These are phyloP conservation scores for Taxidea taxus DNA, from an alignment of 2,113 vertebrate species.

Conservation along the genomic window DNA sequence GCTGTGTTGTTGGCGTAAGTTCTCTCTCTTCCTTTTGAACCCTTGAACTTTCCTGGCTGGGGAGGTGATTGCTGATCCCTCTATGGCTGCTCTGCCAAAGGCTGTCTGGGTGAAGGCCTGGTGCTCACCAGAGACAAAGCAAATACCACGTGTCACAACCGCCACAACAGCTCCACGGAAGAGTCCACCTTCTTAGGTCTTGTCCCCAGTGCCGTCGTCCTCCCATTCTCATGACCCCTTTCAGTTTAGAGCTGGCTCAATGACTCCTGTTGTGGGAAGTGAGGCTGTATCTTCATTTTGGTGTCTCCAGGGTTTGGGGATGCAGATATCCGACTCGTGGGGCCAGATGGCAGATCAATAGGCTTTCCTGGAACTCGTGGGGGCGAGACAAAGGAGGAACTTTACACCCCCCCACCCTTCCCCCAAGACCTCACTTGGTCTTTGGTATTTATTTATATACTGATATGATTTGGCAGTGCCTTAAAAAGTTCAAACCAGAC, in stretches of 20 bases:
- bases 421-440: background rate
- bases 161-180: background rate
- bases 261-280: background rate
- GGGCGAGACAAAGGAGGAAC: background rate
- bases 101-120: background rate
- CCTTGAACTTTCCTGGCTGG: background rate
- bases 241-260: background rate
- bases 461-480: background rate
- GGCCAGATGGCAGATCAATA: background rate
- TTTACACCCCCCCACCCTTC: background rate
- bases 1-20: background rate
- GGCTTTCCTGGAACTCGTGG: background rate
- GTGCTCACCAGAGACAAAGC: background rate
- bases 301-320: background rate
- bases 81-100: background rate
- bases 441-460: background rate
- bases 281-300: background rate
- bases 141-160: background rate
- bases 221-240: background rate
- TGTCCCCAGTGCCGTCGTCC: accelerated
- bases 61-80: background rate
- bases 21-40: background rate
- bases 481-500: background rate
- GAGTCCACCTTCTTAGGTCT: background rate
- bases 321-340: background rate